phyloP scores from a whole-genome alignment of 2,797 vertebrate genomes.

The Orientallactaga sibirica region DNA sequence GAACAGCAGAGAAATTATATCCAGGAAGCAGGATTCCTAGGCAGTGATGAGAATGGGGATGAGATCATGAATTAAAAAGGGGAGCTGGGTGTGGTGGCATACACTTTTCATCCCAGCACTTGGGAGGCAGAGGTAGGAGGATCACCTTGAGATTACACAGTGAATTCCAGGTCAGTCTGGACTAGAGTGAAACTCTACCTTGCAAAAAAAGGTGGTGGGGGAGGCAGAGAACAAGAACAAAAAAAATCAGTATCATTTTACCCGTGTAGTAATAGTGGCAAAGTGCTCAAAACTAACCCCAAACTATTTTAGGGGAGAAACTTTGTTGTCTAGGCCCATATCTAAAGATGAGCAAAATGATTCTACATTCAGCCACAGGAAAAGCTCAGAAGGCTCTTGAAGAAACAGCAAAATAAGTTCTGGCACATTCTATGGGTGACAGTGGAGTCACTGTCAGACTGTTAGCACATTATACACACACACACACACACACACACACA shows the following conservation, averaged over 20 bases:
- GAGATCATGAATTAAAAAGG: neutral
- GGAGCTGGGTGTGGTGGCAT: neutral
- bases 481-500: neutral
- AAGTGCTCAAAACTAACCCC: neutral
- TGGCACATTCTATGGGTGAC: neutral
- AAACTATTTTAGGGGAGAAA: neutral
- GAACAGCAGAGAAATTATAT: neutral
- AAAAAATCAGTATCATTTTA: neutral
- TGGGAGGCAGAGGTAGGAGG: too few relatives aligned
- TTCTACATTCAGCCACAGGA: neutral
- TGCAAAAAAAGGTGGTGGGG: too few relatives aligned
- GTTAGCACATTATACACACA: neutral
- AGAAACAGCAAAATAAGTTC: slow-evolving; percentile 30
- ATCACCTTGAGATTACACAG: too few relatives aligned
- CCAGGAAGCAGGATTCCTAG: neutral
- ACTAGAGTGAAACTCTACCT: too few relatives aligned
- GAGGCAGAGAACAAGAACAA: neutral
- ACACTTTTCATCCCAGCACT: too few relatives aligned
- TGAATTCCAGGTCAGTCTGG: too few relatives aligned
- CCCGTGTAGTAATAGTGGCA: neutral
- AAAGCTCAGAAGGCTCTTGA: neutral
- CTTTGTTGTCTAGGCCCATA: neutral
- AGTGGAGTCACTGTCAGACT: slow-evolving; percentile 59
- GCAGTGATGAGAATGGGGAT: neutral
- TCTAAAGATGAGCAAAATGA: neutral